These are phyloP conservation scores for Arctia plantaginis DNA, from an alignment of 2,888 invertebrate species.

Conservation along the genomic window DNA sequence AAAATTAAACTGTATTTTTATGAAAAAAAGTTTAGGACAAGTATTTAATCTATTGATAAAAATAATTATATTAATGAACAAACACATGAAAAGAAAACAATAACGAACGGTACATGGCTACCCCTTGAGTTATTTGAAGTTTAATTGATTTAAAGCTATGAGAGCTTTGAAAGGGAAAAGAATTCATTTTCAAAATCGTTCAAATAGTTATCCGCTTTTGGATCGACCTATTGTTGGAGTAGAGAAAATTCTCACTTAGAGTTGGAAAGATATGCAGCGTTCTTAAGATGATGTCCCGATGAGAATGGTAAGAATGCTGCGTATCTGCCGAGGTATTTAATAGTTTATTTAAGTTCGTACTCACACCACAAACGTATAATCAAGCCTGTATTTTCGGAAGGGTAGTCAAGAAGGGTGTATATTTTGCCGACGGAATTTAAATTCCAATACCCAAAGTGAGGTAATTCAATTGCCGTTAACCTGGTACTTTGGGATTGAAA, in stretches of 20 bases:
- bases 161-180: conserved; percentile 2
- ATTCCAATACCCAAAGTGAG: too few relatives aligned
- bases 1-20: background rate
- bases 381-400: background rate
- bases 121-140: background rate
- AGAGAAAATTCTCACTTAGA: background rate
- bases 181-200: conserved; percentile 8
- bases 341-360: background rate
- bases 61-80: background rate
- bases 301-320: background rate
- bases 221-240: conserved; percentile 3
- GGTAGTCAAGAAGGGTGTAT: background rate
- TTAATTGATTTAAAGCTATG: background rate
- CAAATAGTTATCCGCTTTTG: conserved; percentile 3
- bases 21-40: background rate
- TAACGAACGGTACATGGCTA: background rate
- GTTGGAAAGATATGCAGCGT: background rate
- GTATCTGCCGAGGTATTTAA: background rate
- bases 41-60: background rate
- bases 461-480: too few relatives aligned
- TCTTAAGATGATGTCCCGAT: background rate
- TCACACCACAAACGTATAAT: background rate
- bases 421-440: too few relatives aligned
- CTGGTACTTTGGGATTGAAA: too few relatives aligned
- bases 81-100: background rate